phyloP scores from a whole-genome alignment of 2,113 vertebrate species.

The Numenius arquata region DNA sequence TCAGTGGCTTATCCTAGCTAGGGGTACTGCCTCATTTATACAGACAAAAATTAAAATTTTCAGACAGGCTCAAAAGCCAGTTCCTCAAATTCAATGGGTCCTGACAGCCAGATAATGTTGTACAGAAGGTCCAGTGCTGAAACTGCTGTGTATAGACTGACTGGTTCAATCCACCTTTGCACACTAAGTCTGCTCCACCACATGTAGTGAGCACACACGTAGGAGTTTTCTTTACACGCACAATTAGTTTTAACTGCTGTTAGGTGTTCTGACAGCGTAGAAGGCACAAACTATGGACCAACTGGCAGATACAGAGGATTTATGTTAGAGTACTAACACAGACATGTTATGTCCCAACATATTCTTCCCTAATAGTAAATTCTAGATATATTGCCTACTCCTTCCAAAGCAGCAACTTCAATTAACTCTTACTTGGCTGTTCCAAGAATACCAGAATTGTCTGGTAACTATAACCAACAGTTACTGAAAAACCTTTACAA shows the following conservation, averaged over 20 bases:
- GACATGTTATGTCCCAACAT: no score
- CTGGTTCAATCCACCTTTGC: background rate
- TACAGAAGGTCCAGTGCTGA: background rate
- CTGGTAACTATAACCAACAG: background rate
- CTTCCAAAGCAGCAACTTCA: background rate
- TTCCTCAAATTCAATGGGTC: background rate
- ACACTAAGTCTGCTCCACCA: no score
- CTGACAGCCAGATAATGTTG: background rate
- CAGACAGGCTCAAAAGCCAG: background rate
- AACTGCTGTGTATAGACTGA: background rate
- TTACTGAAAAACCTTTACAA: background rate
- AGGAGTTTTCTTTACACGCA: no score
- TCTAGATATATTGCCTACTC: background rate
- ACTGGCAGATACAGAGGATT: background rate
- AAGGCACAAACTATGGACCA: background rate
- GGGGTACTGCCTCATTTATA: background rate
- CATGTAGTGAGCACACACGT: accelerated
- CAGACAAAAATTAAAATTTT: background rate
- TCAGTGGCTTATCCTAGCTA: background rate
- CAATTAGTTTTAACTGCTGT: background rate
- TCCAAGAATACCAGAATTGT: background rate
- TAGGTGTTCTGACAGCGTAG: background rate
- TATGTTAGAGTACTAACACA: accelerated
- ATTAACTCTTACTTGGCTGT: background rate
- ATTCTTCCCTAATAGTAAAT: background rate